phyloP scores from a whole-genome alignment of 2,797 vertebrate species.

The Otolemur crassicaudatus region DNA sequence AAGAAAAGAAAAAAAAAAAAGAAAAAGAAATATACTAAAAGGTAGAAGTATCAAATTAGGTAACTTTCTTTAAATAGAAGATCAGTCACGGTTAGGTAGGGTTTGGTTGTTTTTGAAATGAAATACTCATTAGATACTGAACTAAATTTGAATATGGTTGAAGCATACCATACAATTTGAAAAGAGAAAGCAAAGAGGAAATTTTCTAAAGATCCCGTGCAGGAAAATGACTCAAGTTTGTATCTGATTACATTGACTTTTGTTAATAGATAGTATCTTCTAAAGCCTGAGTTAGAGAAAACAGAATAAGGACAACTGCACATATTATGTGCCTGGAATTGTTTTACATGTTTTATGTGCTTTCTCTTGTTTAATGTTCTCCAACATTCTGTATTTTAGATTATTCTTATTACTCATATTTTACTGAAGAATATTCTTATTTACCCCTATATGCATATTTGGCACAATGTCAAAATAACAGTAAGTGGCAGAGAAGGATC shows the following conservation, averaged over 20 bases:
- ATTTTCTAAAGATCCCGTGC: not conserved
- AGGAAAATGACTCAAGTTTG: not conserved
- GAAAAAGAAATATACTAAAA: conserved; percentile 38
- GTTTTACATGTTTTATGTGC: not conserved
- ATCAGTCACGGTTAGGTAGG: conserved; percentile 20
- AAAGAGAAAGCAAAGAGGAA: conserved; percentile 10
- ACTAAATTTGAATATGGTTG: not conserved
- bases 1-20: not conserved
- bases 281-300: not conserved
- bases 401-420: not conserved
- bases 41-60: conserved; percentile 36
- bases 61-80: conserved; percentile 42
- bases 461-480: not conserved
- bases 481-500: not conserved
- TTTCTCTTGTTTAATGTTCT: conserved; percentile 4
- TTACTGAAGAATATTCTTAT: not conserved
- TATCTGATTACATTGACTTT: not conserved
- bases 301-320: not conserved
- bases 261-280: conserved; percentile 16
- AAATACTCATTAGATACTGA: conserved; percentile 44
- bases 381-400: not conserved
- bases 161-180: not conserved
- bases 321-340: not conserved
- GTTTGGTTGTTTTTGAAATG: conserved; percentile 26
- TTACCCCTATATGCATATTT: not conserved